phyloP scores from a whole-genome alignment of 2,113 vertebrate genomes.

The Meriones unguiculatus region DNA sequence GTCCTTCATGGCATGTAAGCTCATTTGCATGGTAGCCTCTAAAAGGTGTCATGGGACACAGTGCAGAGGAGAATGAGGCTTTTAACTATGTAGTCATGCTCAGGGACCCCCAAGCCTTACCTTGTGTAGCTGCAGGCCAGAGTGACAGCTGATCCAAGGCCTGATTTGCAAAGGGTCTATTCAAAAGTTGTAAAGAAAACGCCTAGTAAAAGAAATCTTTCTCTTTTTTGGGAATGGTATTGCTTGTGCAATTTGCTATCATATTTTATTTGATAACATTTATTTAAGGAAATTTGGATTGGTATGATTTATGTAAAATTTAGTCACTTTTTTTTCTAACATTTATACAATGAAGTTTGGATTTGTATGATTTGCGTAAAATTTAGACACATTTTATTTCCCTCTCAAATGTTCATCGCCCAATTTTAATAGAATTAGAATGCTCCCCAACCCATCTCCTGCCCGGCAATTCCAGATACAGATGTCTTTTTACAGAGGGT shows the following conservation, averaged over 20 bases:
- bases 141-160: background rate
- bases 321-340: conserved; percentile 22
- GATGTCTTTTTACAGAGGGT: conserved; percentile 27
- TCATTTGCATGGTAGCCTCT: background rate
- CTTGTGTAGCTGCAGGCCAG: background rate
- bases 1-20: background rate
- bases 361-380: conserved; percentile 29
- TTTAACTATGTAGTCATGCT: background rate
- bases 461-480: conserved; percentile 17
- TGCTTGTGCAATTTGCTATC: conserved; percentile 33
- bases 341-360: background rate
- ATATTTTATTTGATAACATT: conserved; percentile 41
- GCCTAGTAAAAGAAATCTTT: background rate
- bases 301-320: conserved; percentile 27
- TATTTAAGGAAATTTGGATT: background rate
- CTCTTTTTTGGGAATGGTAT: conserved; percentile 14
- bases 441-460: background rate
- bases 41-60: background rate
- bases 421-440: conserved; percentile 30
- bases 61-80: background rate
- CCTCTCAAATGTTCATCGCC: background rate
- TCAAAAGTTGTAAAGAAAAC: background rate
- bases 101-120: background rate
- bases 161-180: background rate
- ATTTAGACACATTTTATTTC: background rate